Base-by-base conservation (phyloP, 2,797 vertebrate species). In the Lutjanus campechanus region DNA sequence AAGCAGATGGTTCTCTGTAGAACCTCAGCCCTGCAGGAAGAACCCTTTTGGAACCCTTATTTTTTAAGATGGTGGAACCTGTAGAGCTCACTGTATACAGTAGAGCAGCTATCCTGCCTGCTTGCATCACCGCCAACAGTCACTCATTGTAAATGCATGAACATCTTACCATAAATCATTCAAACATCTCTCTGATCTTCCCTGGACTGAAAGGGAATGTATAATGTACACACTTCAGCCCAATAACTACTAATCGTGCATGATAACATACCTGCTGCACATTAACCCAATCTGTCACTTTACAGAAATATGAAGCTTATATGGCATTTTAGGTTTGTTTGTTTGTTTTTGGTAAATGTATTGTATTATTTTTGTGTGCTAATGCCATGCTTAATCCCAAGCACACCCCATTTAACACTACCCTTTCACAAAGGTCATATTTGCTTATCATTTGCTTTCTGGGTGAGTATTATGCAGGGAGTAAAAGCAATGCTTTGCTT, bases 111-210 rank as follows among this genome's bases (percentile, higher is more conserved):
- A 12, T 8, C 29, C 85, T 76, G 81, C 55, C 68, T n/a, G 62
- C 49, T 80, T 79, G 73, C 66, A 70, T 84, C 71, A 61, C 19
- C 66, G 9, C 49, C 4, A 44, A 82, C 65, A 72, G 67, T 77
- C 64, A 68, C 76, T 79, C 49, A 74, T 74, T 77, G 71, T 74
- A 86, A 86, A 88, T 70, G 71, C 60, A 69, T 51, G 49, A 79
- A 85, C 69, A 79, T 88, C 66, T 73, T 46, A 58, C 66, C 77
- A 92, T 91, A 83, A 91, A 92, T 91, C 85, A 90, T 91, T 85
- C 47, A 87, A 78, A 70, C 51, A 19, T 66, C 77, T 55, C 71
- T 83, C 72, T 87, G 82, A 86, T 90, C 82, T 84, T 22, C 43
- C 7, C 51, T 46, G 67, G 75, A 72, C 51, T 71, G 50, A 77